A percentile compares a stretch with the other conserved stretches of the same genome.
These are phyloP conservation scores for crab-eating macaque (Macaca fascicularis) DNA, from an alignment of 2,113 vertebrate species.

Conservation along the genomic window T2T-MFA8v1.1 NC_088391.1:81580501-81581000, in stretches of 20 bases:
- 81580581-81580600: neutral
- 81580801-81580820: neutral
- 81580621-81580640: neutral
- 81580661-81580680: neutral
- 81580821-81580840: neutral
- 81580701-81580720: neutral
- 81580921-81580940: neutral
- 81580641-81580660: neutral
- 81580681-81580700: neutral
- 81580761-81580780: neutral
- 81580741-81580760: neutral
- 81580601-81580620: neutral
- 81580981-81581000: neutral
- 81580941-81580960: neutral
- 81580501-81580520: neutral
- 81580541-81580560: neutral
- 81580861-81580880: neutral
- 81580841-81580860: neutral
- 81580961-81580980: constrained; percentile 38
- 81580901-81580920: neutral
- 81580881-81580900: neutral
- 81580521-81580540: neutral
- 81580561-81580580: neutral
- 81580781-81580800: neutral
- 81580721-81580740: neutral